Base-by-base conservation (phyloP, 35 echinoderm and acorn worm species). In the Chiridota heheva region DNA sequence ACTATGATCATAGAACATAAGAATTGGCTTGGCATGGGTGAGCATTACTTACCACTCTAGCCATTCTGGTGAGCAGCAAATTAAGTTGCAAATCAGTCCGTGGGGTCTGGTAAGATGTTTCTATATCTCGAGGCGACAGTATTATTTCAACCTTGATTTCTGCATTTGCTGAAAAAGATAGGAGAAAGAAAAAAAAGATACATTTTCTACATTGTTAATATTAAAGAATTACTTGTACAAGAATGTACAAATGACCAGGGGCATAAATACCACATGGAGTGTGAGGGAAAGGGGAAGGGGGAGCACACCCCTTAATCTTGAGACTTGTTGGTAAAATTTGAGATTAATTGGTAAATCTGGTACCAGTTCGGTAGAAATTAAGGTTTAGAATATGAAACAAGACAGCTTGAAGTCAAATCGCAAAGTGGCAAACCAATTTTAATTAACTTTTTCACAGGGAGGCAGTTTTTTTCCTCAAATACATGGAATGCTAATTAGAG, bases 161-260 rank as follows among this genome's bases (percentile, higher is more conserved):
- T 16, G 86, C 42, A 44, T 89, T 78, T 51, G 86, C 86, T 89
- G 78, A 36, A 46, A 32, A 31, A 79, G 42, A 75, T 43, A 25
- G 2, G 59, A 67, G 31, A 56, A 55, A 10, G 49, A 2, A 13
- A 40, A 68, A 16, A 7, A 2, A 40, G n/a, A 3, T 4, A 53
- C 10, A 53, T 53, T 53, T 53, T 13, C n/a, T 53, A 10, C 10
- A 53, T n/a, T 13, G 48, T 53, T 53, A 10, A 10, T 13, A 53
- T 53, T 53, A 10, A 53, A 13, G 48, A 53, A 13, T n/a, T 13
- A 13, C 12, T 12, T 55, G 12, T 55, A 56, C 1, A 56, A 1
- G 16, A 56, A 0, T 56, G 25, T 56, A 16, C 16, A 56, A 56
- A 56, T 56, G 16, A 24, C 0, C 25, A 24, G 49, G 49, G 49